A percentile compares a stretch with the other conserved stretches of the same genome.
Conservation (phyloP, 2,797 vertebrate genomes). For the Liparis tanakae region DNA sequence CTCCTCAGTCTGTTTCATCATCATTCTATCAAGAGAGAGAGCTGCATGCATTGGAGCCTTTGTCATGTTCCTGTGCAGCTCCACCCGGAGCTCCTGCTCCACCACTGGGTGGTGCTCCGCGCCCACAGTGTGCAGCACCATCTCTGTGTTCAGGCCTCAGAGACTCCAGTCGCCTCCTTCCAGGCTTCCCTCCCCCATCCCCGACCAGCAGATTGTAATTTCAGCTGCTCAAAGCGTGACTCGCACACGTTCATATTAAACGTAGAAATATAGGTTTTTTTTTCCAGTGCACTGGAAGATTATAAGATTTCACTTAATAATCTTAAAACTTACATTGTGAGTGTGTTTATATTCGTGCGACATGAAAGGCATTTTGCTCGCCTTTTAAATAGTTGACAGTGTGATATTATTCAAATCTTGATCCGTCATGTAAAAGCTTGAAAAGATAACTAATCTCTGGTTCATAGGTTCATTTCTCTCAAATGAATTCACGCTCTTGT, state of each 20-base stretch:
- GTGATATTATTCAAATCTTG: conserved; percentile 9
- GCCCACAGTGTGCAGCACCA: conserved; percentile 22
- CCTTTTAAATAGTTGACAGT: neutral
- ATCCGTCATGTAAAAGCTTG: neutral
- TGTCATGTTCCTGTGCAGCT: no score
- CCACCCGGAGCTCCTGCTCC: neutral
- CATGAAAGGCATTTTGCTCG: neutral
- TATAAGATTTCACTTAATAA: neutral
- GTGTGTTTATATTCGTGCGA: neutral
- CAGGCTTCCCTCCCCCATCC: conserved; percentile 2
- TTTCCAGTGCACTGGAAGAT: neutral
- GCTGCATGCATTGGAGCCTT: neutral
- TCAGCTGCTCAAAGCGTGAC: conserved; percentile 15
- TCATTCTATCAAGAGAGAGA: neutral
- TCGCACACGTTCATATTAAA: conserved; percentile 4
- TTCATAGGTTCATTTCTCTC: conserved; percentile 26
- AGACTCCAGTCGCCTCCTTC: conserved; percentile 7
- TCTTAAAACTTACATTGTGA: neutral
- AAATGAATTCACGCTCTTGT: conserved; percentile 33
- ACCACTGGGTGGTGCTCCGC: conserved; percentile 65
- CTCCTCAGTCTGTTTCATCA: neutral
- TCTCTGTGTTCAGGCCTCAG: neutral
- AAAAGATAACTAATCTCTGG: conserved; percentile 1
- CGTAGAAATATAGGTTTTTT: conserved; percentile 13
- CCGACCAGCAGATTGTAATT: conserved; percentile 17